phyloP scores from a whole-genome alignment of 1,140 invertebrate species.

The Lepidostoma basale region DNA sequence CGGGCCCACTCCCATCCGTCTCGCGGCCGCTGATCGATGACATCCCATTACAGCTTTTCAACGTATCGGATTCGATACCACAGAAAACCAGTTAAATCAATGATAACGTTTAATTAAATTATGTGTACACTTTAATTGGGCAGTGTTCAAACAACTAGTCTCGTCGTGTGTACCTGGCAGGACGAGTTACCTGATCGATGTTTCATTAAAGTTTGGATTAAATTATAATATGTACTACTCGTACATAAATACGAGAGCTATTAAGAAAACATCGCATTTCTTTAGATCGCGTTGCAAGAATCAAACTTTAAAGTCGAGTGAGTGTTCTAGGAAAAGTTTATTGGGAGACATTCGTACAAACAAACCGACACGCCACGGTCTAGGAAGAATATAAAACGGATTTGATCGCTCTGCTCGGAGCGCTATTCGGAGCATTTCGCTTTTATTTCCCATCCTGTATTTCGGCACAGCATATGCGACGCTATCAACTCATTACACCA shows the following conservation, averaged over 20 bases:
- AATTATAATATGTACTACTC: too few species aligned
- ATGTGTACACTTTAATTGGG: constrained; percentile 13
- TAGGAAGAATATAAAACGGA: not conserved
- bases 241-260: not conserved
- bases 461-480: too few species aligned
- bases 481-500: not conserved
- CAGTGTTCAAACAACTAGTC: not conserved
- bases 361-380: not conserved
- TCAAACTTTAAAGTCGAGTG: not conserved
- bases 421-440: too few species aligned
- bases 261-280: not conserved
- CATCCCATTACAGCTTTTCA: not conserved
- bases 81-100: constrained; percentile 10
- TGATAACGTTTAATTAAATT: constrained; percentile 14
- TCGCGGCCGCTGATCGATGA: not conserved
- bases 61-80: not conserved
- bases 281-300: not conserved
- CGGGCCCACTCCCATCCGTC: not conserved
- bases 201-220: too few species aligned
- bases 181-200: too few species aligned
- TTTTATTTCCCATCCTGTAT: too few species aligned
- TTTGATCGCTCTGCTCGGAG: too few species aligned
- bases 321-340: constrained; percentile 4
- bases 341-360: constrained; percentile 1
- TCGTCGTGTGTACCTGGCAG: too few species aligned